Conservation (phyloP, 2,888 invertebrate genomes). For the Cantharis rufa region DNA sequence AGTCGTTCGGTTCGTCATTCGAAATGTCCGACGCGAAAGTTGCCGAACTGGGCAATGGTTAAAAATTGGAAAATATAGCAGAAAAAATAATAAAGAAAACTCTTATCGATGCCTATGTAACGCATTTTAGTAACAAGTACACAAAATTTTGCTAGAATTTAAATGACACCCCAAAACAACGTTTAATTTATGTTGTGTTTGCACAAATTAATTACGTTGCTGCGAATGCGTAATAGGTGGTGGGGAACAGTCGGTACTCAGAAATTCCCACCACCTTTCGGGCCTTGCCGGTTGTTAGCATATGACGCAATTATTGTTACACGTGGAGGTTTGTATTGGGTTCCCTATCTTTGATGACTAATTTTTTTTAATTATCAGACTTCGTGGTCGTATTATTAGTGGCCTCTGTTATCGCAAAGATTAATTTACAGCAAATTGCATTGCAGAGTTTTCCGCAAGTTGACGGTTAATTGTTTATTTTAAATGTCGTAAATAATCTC, state of each 20-base stretch:
- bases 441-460: neutral
- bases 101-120: neutral
- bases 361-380: slow-evolving; percentile 11
- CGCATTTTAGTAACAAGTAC: neutral
- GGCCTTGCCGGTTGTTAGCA: slow-evolving; percentile 25
- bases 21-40: slow-evolving; percentile 17
- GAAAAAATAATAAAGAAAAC: neutral
- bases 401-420: neutral
- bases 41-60: slow-evolving; percentile 11
- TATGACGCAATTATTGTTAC: slow-evolving; percentile 26
- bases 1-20: slow-evolving; percentile 17
- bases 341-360: slow-evolving; percentile 25
- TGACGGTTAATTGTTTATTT: neutral
- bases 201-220: neutral
- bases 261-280: slow-evolving; percentile 26
- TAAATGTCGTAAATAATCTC: neutral
- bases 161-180: neutral
- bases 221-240: neutral
- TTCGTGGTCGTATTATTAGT: neutral
- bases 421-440: neutral
- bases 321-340: slow-evolving; percentile 24
- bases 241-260: slow-evolving; percentile 1
- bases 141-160: neutral
- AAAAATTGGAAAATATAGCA: slow-evolving; percentile 10
- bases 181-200: neutral